Evolutionary conservation across 2,797 vertebrate genomes (phyloP).

Genomic region (Sebastes reedi): DNA sequence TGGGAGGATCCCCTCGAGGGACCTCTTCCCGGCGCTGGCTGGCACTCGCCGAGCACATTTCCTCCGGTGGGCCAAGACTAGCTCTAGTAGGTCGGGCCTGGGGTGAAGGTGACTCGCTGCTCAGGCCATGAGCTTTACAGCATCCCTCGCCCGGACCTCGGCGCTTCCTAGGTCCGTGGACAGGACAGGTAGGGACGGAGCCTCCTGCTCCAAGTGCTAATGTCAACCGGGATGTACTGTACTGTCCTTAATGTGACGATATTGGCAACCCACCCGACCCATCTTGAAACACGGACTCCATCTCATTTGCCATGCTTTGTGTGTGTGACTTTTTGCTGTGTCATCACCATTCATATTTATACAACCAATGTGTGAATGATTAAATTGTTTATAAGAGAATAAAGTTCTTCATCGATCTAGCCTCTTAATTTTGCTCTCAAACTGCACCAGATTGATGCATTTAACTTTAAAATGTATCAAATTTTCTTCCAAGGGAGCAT

Average conservation of each 20-base stretch:
- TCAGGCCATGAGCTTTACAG: not conserved
- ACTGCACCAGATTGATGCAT: no score
- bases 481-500: not conserved
- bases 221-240: not conserved
- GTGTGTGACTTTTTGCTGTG: no score
- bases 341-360: no score
- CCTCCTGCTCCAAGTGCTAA: not conserved
- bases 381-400: rapidly evolving
- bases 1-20: no score
- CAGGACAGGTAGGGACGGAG: not conserved
- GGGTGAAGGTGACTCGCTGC: not conserved
- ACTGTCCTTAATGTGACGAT: not conserved
- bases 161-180: not conserved
- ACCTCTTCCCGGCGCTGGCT: no score
- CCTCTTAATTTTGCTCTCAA: no score
- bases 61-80: not conserved
- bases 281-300: not conserved
- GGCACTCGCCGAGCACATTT: not conserved
- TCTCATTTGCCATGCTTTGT: no score
- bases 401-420: rapidly evolving
- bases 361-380: no score
- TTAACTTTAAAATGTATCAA: no score
- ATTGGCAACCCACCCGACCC: not conserved
- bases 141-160: not conserved
- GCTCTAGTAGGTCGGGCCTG: not conserved